A percentile compares a stretch with the other conserved stretches of the same genome.
Evolutionary conservation across 1,140 invertebrate genomes (phyloP).

Genomic region (Cecropterus lyciades): DNA sequence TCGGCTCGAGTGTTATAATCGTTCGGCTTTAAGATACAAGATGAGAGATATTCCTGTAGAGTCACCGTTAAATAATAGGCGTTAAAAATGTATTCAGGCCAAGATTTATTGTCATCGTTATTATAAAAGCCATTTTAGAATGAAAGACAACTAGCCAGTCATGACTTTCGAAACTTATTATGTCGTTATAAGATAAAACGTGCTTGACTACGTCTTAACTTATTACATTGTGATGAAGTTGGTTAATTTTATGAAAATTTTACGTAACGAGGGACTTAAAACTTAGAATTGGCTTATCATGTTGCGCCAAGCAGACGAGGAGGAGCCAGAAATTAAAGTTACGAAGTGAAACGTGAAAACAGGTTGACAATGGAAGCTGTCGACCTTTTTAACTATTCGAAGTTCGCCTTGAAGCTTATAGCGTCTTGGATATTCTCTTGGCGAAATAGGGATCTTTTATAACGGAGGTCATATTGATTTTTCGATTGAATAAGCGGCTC

Average conservation of each 20-base stretch:
- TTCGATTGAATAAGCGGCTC: conserved; percentile 58
- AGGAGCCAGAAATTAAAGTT: conserved; percentile 35
- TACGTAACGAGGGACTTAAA: conserved; percentile 27
- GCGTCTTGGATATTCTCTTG: conserved; percentile 22
- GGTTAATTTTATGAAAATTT: conserved; percentile 31
- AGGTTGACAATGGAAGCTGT: conserved; percentile 35
- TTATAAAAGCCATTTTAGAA: background rate
- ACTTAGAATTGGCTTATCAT: conserved; percentile 24
- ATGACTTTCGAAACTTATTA: conserved; percentile 2
- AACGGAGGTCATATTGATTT: conserved; percentile 57
- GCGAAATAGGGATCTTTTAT: conserved; percentile 45
- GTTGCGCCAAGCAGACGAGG: conserved; percentile 9
- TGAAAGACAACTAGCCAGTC: conserved; percentile 10
- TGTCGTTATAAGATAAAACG: conserved; percentile 7
- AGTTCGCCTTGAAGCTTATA: conserved; percentile 14
- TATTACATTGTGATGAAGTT: conserved; percentile 24
- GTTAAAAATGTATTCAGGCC: background rate
- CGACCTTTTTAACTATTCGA: conserved; percentile 30
- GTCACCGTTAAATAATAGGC: background rate
- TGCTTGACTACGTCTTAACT: conserved; percentile 19
- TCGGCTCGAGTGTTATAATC: background rate
- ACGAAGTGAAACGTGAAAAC: conserved; percentile 29
- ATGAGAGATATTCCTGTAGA: background rate
- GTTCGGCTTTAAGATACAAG: background rate
- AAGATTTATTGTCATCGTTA: conserved; percentile 1